Base-by-base conservation (phyloP, 2,797 vertebrate species). In the Hippopotamyrus pictus region DNA sequence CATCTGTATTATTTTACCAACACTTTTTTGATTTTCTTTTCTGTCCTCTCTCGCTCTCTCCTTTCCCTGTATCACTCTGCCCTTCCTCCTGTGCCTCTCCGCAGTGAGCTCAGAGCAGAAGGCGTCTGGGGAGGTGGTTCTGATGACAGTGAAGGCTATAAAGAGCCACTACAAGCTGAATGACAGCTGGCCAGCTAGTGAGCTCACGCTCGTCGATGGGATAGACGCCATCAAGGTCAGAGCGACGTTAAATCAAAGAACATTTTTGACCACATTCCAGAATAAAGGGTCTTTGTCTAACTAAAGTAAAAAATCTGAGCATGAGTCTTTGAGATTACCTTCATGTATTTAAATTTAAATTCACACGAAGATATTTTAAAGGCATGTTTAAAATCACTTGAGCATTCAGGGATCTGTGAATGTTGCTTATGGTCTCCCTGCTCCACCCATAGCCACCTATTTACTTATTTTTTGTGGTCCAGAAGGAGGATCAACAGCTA, bases 181-280 rank as follows among this genome's bases (percentile, higher is more conserved):
- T 17, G 29, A 5, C 53, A 54, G 54, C 46, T 94, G 94, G 93
- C 83, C 91, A 11, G 89, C 92, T 6, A 89, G 88, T 22, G 90
- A 94, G 87, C 92, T 94, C 88, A 90, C 90, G 86, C 44, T 92
- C 25, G 92, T 93, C 1, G 94, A 94, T 2, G 93, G 91, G 54
- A 93, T 91, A 89, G 90, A 86, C 44, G 88, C 87, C 7, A 0
- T 65, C 44, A 90, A 94, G 92, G 93, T 93, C 92, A 62, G 84
- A 7, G 65, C 14, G 29, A 33, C 51, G 3, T 9, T 44, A 88
- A 37, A 59, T 57, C 19, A 25, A 48, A 48, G 41, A 22, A 53
- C 73, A 33, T 54, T n/a, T 51, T 41, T 88, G 44, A n/a, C 53
- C 37, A 1, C 6, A 7, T 86, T 37, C 50, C n/a, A 33, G 44